Percentiles rank a stretch among this genome's conserved stretches.
These are phyloP conservation scores for Tretioscincus oriximinensis DNA, from an alignment of 2,113 vertebrate genomes.

Conservation along the genomic window DNA sequence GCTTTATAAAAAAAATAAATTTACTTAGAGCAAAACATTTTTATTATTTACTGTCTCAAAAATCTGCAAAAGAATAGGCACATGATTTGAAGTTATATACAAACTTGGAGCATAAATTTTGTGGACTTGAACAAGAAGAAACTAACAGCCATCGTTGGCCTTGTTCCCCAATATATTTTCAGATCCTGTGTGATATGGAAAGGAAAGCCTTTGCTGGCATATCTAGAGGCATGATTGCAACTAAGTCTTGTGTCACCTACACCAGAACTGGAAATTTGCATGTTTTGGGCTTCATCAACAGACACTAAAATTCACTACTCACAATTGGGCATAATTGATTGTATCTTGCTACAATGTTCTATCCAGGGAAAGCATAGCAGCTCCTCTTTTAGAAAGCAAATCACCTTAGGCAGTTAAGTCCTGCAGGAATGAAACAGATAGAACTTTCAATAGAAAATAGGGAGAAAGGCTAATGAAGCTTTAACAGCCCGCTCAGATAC, in stretches of 20 bases:
- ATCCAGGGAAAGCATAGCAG: neutral
- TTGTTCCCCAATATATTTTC: too few species aligned
- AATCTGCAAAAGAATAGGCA: too few species aligned
- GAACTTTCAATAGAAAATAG: neutral
- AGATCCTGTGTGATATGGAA: too few species aligned
- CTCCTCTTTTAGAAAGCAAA: neutral
- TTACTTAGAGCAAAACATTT: neutral
- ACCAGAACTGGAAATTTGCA: too few species aligned
- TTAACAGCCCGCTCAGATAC: neutral
- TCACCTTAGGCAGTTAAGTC: neutral
- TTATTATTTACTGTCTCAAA: neutral
- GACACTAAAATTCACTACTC: neutral
- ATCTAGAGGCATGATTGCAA: too few species aligned
- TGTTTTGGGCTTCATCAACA: neutral
- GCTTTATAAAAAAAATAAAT: too few species aligned
- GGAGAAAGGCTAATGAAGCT: neutral
- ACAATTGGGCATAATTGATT: neutral
- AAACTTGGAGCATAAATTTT: too few species aligned
- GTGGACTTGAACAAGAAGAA: too few species aligned
- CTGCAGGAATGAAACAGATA: neutral
- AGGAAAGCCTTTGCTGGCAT: too few species aligned
- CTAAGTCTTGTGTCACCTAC: too few species aligned
- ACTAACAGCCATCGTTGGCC: too few species aligned
- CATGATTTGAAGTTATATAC: too few species aligned
- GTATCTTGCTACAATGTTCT: neutral